Evolutionary conservation across 2,113 vertebrate species (phyloP).

Genomic region (Meriones unguiculatus): DNA sequence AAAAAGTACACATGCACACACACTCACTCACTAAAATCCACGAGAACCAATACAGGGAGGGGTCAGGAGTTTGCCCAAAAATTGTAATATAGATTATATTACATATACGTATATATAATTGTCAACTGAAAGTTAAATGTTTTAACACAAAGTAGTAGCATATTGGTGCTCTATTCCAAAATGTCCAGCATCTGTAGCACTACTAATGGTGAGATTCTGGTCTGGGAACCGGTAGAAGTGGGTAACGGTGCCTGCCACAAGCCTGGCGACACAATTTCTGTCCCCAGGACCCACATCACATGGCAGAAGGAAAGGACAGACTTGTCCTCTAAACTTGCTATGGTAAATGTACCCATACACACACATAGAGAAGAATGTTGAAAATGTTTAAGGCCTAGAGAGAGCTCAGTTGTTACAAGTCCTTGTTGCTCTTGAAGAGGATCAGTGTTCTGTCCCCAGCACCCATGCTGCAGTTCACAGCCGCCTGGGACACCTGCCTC

Average conservation of each 20-base stretch:
- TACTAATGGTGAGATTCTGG: not conserved
- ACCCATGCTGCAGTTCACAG: not conserved
- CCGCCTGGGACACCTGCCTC: not conserved
- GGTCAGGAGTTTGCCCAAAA: conserved; percentile 45
- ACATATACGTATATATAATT: not conserved
- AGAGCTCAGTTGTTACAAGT: not conserved
- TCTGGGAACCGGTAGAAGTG: not conserved
- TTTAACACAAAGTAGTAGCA: not conserved
- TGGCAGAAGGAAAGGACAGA: not conserved
- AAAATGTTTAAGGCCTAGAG: not conserved
- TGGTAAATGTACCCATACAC: not conserved
- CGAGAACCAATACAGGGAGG: not conserved
- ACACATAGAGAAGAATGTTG: not conserved
- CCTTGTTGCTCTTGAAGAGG: not conserved
- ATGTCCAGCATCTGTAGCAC: not conserved
- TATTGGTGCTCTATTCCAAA: not conserved
- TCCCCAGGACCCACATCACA: not conserved
- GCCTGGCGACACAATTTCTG: not conserved
- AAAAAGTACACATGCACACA: not conserved
- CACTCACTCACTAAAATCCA: not conserved
- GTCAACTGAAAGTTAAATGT: not conserved
- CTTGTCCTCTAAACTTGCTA: not conserved
- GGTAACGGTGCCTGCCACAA: not conserved
- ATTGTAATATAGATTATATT: not conserved
- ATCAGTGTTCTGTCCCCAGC: not conserved